Evolutionary conservation across 2,797 vertebrate species (phyloP).

Genomic region (Poliocrania exsul): DNA sequence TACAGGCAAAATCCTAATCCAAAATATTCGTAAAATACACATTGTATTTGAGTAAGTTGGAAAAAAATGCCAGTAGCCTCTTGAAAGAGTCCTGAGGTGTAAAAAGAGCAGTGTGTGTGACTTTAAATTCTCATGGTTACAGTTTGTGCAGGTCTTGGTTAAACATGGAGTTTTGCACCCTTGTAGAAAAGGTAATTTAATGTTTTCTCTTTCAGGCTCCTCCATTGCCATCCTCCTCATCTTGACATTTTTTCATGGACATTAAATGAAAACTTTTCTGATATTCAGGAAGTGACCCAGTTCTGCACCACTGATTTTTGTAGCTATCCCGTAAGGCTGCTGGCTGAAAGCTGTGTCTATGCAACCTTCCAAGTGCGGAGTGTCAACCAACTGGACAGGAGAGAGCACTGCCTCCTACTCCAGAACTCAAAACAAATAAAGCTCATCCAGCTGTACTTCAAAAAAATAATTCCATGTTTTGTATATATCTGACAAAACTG

Average conservation of each 20-base stretch:
- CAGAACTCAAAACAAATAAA: conserved; percentile 85
- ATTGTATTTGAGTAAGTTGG: neutral
- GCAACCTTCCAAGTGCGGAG: conserved; percentile 94
- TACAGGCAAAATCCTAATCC: neutral
- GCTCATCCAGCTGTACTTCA: conserved; percentile 89
- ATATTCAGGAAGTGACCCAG: conserved; percentile 98
- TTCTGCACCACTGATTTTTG: conserved; percentile 93
- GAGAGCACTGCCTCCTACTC: conserved; percentile 83
- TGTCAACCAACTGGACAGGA: conserved; percentile 86
- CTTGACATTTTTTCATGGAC: conserved; percentile 91
- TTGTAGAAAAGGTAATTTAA: conserved; percentile 67
- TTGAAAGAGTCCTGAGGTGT: neutral
- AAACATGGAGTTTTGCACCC: conserved; percentile 4
- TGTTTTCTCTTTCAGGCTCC: conserved; percentile 86
- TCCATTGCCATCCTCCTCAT: conserved; percentile 94
- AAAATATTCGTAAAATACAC: neutral
- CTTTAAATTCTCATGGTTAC: neutral
- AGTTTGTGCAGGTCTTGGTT: conserved; percentile 26
- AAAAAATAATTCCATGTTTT: conserved; percentile 86
- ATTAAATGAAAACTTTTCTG: conserved; percentile 88
- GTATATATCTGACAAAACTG: conserved; percentile 95
- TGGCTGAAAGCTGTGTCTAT: conserved; percentile 99
- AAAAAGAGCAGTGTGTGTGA: neutral
- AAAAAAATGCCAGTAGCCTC: neutral
- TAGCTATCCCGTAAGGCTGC: conserved; percentile 97